Evolutionary conservation across 2,888 invertebrate species (phyloP).

Genomic region (Rhagonycha lutea): DNA sequence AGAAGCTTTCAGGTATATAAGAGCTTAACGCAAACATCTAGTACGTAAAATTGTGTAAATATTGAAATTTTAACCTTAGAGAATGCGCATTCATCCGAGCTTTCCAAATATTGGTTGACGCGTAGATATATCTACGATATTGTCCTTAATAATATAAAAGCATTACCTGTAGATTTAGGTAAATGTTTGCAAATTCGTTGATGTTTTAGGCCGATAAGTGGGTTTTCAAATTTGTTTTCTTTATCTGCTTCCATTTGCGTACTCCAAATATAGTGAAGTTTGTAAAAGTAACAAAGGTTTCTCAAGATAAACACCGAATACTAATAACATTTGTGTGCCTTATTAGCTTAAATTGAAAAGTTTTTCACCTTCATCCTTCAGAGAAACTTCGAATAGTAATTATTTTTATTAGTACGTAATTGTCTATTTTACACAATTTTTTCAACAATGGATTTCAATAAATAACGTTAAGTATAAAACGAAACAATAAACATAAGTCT

Average conservation of each 20-base stretch:
- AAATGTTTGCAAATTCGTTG: slow-evolving; percentile 29
- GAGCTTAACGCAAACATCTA: slow-evolving; percentile 30
- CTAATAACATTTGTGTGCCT: background rate
- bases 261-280: background rate
- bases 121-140: slow-evolving; percentile 21
- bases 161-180: slow-evolving; percentile 21
- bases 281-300: background rate
- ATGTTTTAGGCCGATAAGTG: slow-evolving; percentile 22
- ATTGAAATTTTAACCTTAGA: slow-evolving; percentile 25
- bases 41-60: slow-evolving; percentile 31
- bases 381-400: background rate
- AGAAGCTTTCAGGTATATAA: slow-evolving; percentile 18
- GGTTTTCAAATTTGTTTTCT: slow-evolving; percentile 6
- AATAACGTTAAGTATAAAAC: background rate
- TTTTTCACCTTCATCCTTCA: background rate
- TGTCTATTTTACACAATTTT: background rate
- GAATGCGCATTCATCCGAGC: slow-evolving; percentile 21
- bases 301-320: background rate
- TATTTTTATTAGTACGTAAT: background rate
- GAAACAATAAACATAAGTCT: slow-evolving; percentile 1
- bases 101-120: slow-evolving; percentile 26
- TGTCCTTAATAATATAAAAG: slow-evolving; percentile 13
- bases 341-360: background rate
- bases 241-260: background rate
- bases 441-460: background rate